Conservation (phyloP, 2,888 invertebrate species). For the Erebia aethiops region DNA sequence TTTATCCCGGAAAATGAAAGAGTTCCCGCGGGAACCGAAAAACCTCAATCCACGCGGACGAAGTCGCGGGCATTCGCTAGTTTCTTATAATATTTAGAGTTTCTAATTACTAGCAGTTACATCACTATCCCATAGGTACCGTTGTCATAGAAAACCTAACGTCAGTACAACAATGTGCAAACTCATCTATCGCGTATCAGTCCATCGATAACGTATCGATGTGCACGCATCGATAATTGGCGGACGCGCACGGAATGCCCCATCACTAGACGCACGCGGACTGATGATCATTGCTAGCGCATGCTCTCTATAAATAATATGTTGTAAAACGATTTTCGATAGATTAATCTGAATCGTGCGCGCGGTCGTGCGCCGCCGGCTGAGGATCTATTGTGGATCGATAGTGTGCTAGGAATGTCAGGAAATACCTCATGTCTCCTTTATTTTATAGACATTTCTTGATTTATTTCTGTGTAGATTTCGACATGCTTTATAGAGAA, state of each 20-base stretch:
- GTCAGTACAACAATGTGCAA: conserved; percentile 34
- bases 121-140: conserved; percentile 9
- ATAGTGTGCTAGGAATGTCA: conserved; percentile 58
- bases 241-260: conserved; percentile 50
- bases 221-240: conserved; percentile 62
- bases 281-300: conserved; percentile 82
- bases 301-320: conserved; percentile 83
- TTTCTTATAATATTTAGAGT: too few relatives aligned
- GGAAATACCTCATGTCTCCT: conserved; percentile 49
- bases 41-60: too few relatives aligned
- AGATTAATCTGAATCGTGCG: conserved; percentile 84
- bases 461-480: background rate
- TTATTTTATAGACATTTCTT: conserved; percentile 5
- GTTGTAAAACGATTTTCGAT: conserved; percentile 84
- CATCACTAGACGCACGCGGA: conserved; percentile 77
- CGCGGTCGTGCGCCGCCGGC: conserved; percentile 79
- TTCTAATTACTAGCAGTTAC: background rate
- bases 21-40: too few relatives aligned
- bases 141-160: conserved; percentile 15
- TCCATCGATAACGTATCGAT: conserved; percentile 44
- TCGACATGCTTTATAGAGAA: too few relatives aligned
- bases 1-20: too few relatives aligned
- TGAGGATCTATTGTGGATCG: conserved; percentile 81
- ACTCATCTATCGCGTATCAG: conserved; percentile 43
- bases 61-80: too few relatives aligned